These are phyloP conservation scores for Troides aeacus DNA, from an alignment of 2,888 invertebrate species.

Conservation along the genomic window DNA sequence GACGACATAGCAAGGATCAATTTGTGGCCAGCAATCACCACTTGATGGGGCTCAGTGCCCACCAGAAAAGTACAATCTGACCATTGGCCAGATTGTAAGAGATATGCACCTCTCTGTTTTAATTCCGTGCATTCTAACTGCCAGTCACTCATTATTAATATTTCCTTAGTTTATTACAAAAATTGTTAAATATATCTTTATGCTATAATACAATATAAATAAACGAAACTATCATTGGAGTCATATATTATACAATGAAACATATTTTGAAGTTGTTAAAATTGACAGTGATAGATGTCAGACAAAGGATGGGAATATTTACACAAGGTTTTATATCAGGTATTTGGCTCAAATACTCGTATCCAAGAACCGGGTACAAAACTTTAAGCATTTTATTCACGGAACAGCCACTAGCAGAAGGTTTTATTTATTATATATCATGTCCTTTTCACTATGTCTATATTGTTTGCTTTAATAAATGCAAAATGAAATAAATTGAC, in stretches of 20 bases:
- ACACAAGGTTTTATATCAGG: too few relatives aligned
- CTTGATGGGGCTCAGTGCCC: conserved; percentile 87
- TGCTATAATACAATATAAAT: background rate
- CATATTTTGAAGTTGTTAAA: background rate
- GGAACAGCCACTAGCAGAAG: too few relatives aligned
- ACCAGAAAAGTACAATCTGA: conserved; percentile 91
- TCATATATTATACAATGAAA: background rate
- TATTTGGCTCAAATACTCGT: too few relatives aligned
- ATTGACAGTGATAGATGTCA: conserved; percentile 1
- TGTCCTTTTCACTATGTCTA: too few relatives aligned
- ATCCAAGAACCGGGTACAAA: too few relatives aligned
- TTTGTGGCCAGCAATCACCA: conserved; percentile 87
- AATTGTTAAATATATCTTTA: background rate
- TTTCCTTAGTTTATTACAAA: background rate
- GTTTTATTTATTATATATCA: too few relatives aligned
- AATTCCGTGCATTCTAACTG: conserved; percentile 86
- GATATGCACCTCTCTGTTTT: conserved; percentile 85
- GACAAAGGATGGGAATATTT: too few relatives aligned
- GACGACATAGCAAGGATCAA: conserved; percentile 91
- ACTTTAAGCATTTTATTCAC: too few relatives aligned
- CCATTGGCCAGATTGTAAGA: conserved; percentile 90
- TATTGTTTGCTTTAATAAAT: too few relatives aligned
- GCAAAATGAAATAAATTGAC: too few relatives aligned
- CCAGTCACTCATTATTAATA: conserved; percentile 81
- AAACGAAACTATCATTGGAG: background rate